Conservation (phyloP, 2,888 invertebrate genomes). For the Tholera decimalis region DNA sequence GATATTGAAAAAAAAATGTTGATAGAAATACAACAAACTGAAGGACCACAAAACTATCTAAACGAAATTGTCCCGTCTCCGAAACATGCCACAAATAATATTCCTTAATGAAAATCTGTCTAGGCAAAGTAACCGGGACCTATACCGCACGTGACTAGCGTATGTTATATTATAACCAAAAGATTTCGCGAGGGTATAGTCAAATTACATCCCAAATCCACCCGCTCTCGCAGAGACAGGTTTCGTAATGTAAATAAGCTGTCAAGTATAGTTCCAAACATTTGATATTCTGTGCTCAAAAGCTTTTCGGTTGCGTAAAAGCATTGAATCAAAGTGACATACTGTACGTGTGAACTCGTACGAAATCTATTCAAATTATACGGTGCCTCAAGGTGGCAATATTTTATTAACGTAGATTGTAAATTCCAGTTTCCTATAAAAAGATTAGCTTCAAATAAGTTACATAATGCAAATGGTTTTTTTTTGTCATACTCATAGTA, state of each 20-base stretch:
- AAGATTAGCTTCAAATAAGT: too few relatives aligned
- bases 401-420: slow-evolving; percentile 9
- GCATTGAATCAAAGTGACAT: slow-evolving; percentile 28
- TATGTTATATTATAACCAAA: slow-evolving; percentile 35
- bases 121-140: slow-evolving; percentile 34
- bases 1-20: too few relatives aligned
- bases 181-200: slow-evolving; percentile 51
- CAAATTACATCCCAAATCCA: slow-evolving; percentile 54
- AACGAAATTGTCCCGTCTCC: slow-evolving; percentile 22
- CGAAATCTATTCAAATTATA: not conserved
- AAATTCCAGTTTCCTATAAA: too few relatives aligned
- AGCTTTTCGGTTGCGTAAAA: slow-evolving; percentile 39
- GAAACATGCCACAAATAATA: slow-evolving; percentile 45
- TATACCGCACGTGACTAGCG: slow-evolving; percentile 52
- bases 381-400: not conserved
- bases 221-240: slow-evolving; percentile 25
- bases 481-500: too few relatives aligned
- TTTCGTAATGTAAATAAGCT: slow-evolving; percentile 44
- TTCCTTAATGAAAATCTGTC: slow-evolving; percentile 50
- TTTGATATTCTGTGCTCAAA: slow-evolving; percentile 22
- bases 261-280: slow-evolving; percentile 40
- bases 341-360: not conserved
- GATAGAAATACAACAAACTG: not conserved
- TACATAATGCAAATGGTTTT: too few relatives aligned
- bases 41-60: slow-evolving; percentile 1